phyloP scores from a whole-genome alignment of 1,140 invertebrate species.

The Sarcophaga bullata region DNA sequence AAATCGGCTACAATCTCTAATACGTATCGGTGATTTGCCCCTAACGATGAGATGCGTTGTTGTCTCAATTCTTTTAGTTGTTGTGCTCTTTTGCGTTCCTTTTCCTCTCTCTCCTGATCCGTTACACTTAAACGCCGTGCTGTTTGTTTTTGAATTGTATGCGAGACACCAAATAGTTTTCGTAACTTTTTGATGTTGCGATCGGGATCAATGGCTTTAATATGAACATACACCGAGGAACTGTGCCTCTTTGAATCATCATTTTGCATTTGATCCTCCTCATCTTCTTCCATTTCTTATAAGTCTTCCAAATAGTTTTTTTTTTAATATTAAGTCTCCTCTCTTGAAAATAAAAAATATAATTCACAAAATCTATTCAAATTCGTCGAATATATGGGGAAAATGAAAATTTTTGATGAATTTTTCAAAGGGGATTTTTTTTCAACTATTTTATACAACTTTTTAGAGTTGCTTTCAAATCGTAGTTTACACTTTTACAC shows the following conservation, averaged over 20 bases:
- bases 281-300: slow-evolving; percentile 6
- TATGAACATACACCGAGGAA: neutral
- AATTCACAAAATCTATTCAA: no score
- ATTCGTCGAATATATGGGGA: no score
- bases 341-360: no score
- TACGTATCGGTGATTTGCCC: slow-evolving; percentile 71
- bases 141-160: slow-evolving; percentile 52
- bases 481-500: no score
- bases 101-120: slow-evolving; percentile 54
- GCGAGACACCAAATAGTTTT: slow-evolving; percentile 55
- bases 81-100: slow-evolving; percentile 50
- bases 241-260: neutral
- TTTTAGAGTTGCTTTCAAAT: no score
- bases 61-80: slow-evolving; percentile 52
- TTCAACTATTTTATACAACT: no score
- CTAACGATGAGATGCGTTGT: slow-evolving; percentile 52
- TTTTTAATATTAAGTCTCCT: no score
- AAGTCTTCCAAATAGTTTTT: no score
- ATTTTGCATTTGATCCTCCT: neutral
- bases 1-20: slow-evolving; percentile 73
- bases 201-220: slow-evolving; percentile 50
- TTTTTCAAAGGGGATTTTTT: no score
- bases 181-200: slow-evolving; percentile 51
- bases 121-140: slow-evolving; percentile 51
- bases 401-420: no score